Conservation (phyloP, 2,113 vertebrate genomes). For the Scortum barcoo region DNA sequence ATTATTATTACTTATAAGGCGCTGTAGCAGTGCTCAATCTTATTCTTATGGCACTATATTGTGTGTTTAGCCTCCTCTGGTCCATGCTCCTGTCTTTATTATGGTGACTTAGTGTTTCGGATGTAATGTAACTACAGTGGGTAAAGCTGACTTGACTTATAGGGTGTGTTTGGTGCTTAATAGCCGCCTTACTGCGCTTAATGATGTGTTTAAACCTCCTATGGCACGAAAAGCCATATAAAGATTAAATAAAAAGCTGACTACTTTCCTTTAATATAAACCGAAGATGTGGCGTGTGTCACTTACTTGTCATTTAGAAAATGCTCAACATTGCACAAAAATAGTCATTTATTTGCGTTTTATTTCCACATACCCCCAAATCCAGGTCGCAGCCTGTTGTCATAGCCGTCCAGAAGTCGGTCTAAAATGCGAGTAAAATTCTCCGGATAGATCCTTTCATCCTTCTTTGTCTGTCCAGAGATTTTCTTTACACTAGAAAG, state of each 20-base stretch:
- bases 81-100: not conserved
- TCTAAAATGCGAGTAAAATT: constrained; percentile 98
- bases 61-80: not conserved
- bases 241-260: not conserved
- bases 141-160: not conserved
- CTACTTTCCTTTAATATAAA: not conserved
- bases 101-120: too few species aligned
- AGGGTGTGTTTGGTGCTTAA: not conserved
- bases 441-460: constrained; percentile 94
- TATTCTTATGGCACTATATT: not conserved
- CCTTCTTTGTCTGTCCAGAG: constrained; percentile 89
- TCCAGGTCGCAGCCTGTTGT: constrained; percentile 98
- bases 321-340: not conserved
- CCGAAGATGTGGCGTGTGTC: not conserved
- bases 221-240: not conserved
- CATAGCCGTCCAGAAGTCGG: constrained; percentile 97
- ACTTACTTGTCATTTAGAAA: not conserved
- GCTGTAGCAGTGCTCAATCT: not conserved
- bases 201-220: not conserved
- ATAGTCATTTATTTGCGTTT: not conserved
- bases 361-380: constrained; percentile 89
- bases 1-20: too few species aligned
- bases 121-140: too few species aligned
- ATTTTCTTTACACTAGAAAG: constrained; percentile 87
- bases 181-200: not conserved